Base-by-base conservation (phyloP, 2,797 vertebrate species). In the Lepus townsendii region DNA sequence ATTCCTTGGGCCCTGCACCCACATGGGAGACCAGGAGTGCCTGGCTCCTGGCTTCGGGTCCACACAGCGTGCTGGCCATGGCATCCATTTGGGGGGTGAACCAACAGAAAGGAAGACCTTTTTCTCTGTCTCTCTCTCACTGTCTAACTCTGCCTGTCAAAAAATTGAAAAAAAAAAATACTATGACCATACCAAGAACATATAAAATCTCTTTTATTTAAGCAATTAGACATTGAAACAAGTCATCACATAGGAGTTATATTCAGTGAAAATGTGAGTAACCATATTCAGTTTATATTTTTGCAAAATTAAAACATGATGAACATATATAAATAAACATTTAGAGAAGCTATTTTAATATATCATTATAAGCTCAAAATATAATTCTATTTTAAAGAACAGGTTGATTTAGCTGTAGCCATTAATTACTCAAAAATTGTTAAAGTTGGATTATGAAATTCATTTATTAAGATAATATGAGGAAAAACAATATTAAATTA, bases 401-500 rank as follows among this genome's bases (percentile, higher is more conserved):
- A 80, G 4, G 42, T 47, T 47, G 42, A 77, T 32, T 94, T 47
- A 69, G 7, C 47, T 5, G 38, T n/a, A 50, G 3, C 1, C n/a
- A 69, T 38, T 54, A 86, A 27, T 76, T 35, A 68, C 7, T 35
- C 3, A 85, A 88, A 38, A 57, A 93, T 35, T 65, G 11, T 42
- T 82, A 26, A 69, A 57, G 1, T 54, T 92, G 11, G 3, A 42
- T 54, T 76, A 57, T 11, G 54, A 60, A 75, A 66, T 77, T 5
- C 14, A 77, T 72, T 88, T 82, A 73, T 60, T 90, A 80, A n/a
- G 30, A 76, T 7, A 86, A 85, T 63, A 35, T n/a, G 13, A 24
- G 13, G 30, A n/a, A 83, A 91, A 85, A 85, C 38, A 87, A 27
- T n/a, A 84, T 12, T 75, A 52, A 91, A 66, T 79, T 94, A 90